A percentile compares a stretch with the other conserved stretches of the same genome.
Evolutionary conservation across 2,113 vertebrate genomes (phyloP).

Genomic region (Otis tarda): DNA sequence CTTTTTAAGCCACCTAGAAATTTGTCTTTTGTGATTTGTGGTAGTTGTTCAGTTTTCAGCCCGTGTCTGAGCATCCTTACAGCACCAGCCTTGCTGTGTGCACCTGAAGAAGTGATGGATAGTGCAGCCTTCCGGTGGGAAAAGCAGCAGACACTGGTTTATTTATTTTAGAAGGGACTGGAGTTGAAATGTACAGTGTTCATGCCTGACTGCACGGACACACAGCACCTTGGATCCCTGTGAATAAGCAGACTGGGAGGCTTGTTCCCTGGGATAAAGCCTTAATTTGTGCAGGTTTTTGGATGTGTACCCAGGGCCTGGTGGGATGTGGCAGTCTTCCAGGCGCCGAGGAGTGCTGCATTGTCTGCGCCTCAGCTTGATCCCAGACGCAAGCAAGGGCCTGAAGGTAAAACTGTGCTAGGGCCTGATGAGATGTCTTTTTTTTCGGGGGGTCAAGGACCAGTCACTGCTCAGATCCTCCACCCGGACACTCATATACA

Average conservation of each 20-base stretch:
- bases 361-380: not conserved
- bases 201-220: no score
- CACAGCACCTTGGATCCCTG: not conserved
- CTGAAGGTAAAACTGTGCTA: not conserved
- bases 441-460: not conserved
- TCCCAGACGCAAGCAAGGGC: not conserved
- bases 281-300: not conserved
- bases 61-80: not conserved
- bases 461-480: not conserved
- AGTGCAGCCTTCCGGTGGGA: not conserved
- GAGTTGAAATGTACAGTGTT: not conserved
- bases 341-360: not conserved
- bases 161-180: not conserved
- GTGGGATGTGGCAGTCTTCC: not conserved
- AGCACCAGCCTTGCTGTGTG: not conserved
- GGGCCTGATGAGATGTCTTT: not conserved
- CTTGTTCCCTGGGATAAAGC: not conserved
- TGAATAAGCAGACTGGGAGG: not conserved
- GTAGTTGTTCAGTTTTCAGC: not conserved
- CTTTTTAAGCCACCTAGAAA: not conserved
- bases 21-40: not conserved
- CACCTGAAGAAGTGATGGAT: not conserved
- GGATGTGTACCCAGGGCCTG: not conserved
- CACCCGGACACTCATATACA: not conserved
- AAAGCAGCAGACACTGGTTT: not conserved